Conservation (phyloP, 2,113 vertebrate genomes). For the Leucoraja erinaceus region DNA sequence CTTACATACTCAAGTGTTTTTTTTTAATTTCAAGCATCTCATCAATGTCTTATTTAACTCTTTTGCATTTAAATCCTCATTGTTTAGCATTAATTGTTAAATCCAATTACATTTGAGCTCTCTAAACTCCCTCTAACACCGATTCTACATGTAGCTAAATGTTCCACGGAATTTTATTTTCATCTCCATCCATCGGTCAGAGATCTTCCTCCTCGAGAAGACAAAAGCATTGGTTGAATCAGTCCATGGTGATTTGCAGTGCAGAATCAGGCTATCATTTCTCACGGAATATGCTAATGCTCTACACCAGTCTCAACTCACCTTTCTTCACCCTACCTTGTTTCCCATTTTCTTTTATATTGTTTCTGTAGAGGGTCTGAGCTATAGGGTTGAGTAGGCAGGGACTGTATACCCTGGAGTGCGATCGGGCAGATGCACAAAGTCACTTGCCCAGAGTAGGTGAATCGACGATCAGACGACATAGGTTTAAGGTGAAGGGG, state of each 20-base stretch:
- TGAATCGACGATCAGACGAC: no score
- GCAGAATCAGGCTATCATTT: no score
- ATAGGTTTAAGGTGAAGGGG: no score
- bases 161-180: neutral
- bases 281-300: neutral
- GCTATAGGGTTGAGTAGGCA: no score
- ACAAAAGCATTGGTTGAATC: no score
- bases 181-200: no score
- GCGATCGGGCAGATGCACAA: no score
- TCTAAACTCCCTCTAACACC: neutral
- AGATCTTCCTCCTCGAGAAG: no score
- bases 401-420: no score
- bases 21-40: neutral
- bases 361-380: no score
- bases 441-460: no score
- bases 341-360: neutral
- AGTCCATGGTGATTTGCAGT: no score
- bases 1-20: neutral
- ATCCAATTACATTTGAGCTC: neutral
- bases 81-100: neutral
- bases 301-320: neutral
- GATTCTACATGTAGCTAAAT: neutral
- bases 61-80: neutral
- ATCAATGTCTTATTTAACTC: constrained; percentile 4
- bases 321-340: neutral